Evolutionary conservation across 2,797 vertebrate species (phyloP).

Genomic region (Esox masquinongy): DNA sequence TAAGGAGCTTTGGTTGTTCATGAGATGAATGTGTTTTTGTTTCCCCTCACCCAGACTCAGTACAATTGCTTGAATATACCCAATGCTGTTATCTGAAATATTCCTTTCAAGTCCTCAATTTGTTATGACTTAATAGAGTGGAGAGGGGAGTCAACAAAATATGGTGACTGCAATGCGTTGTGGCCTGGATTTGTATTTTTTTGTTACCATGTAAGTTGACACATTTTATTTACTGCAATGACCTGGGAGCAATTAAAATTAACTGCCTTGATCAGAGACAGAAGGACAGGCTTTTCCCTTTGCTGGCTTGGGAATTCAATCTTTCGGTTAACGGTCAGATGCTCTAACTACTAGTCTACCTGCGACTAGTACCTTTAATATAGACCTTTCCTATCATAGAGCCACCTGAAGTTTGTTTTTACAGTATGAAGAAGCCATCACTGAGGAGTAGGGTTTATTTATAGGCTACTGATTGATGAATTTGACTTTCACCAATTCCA

Average conservation of each 20-base stretch:
- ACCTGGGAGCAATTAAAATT: too few relatives aligned
- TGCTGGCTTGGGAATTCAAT: too few relatives aligned
- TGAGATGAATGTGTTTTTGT: constrained; percentile 46
- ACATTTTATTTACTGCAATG: too few relatives aligned
- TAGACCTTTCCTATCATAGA: background rate
- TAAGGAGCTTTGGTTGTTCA: constrained; percentile 55
- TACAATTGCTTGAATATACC: constrained; percentile 17
- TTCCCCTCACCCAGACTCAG: constrained; percentile 14
- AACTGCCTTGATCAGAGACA: too few relatives aligned
- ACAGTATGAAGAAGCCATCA: background rate
- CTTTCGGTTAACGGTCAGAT: too few relatives aligned
- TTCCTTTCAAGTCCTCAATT: background rate
- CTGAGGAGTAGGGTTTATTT: background rate
- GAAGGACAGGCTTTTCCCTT: too few relatives aligned
- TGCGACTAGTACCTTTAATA: too few relatives aligned
- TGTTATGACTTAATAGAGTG: background rate
- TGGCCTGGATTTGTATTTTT: background rate
- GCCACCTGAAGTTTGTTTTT: background rate
- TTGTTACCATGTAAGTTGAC: too few relatives aligned
- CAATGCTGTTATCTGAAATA: constrained; percentile 3
- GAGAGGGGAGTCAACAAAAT: background rate
- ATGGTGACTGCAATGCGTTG: background rate
- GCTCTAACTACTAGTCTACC: too few relatives aligned
- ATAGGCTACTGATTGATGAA: background rate
- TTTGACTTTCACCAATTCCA: background rate